phyloP scores from a whole-genome alignment of 2,797 vertebrate species.

The Cyprinella venusta region DNA sequence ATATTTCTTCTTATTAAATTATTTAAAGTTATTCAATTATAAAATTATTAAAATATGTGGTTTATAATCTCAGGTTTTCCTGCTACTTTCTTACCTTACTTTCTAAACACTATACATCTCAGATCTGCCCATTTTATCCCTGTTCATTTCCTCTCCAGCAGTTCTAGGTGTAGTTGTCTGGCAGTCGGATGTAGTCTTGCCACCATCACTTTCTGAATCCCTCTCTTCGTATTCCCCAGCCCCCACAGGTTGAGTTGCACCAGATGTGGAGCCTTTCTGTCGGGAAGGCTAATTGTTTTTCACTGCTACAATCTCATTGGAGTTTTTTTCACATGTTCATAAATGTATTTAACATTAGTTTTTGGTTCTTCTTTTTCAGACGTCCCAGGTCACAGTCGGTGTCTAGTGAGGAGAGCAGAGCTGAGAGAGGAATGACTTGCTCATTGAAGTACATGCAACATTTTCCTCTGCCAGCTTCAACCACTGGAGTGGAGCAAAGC shows the following conservation, averaged over 20 bases:
- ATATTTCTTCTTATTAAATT: neutral
- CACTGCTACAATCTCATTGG: conserved; percentile 75
- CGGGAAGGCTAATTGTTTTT: conserved; percentile 89
- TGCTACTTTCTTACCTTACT: neutral
- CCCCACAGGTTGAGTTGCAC: conserved; percentile 80
- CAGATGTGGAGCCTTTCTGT: conserved; percentile 87
- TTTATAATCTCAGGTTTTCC: too few species aligned
- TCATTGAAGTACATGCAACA: conserved; percentile 62
- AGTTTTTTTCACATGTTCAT: neutral
- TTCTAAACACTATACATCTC: neutral
- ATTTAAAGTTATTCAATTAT: neutral
- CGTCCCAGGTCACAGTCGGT: conserved; percentile 31
- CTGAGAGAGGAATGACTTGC: conserved; percentile 34
- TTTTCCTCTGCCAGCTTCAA: conserved; percentile 62
- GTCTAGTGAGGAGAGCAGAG: conserved; percentile 14
- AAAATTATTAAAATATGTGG: neutral
- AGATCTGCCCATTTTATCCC: neutral
- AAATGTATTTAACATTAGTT: conserved; percentile 64
- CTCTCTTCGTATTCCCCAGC: conserved; percentile 64
- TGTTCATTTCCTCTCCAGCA: neutral
- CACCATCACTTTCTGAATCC: conserved; percentile 86
- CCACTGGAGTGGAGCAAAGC: conserved; percentile 55
- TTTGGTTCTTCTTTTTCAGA: conserved; percentile 83
- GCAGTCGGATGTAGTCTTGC: conserved; percentile 54
- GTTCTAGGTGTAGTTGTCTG: neutral